Evolutionary conservation across 2,113 vertebrate genomes (phyloP).

Genomic region (Epinephelus moara): DNA sequence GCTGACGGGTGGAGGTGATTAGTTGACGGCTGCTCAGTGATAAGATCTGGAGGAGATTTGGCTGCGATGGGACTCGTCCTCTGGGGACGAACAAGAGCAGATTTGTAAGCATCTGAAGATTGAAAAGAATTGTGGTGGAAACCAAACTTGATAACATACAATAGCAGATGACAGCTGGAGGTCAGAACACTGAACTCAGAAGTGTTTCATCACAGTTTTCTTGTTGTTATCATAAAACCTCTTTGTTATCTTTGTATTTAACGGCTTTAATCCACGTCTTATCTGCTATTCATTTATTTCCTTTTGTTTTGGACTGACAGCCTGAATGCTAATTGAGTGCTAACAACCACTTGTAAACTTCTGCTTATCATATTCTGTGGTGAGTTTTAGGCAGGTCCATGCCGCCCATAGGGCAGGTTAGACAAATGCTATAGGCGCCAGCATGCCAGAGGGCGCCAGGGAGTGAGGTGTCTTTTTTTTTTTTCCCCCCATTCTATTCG

Average conservation of each 20-base stretch:
- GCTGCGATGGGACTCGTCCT: not conserved
- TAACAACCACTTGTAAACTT: not conserved
- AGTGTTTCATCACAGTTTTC: not conserved
- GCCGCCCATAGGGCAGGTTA: too few relatives aligned
- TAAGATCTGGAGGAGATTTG: conserved; percentile 1
- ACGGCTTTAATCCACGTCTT: not conserved
- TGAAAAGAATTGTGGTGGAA: not conserved
- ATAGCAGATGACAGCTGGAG: not conserved
- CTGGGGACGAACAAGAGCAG: not conserved
- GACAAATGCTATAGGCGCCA: too few relatives aligned
- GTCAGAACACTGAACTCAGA: not conserved
- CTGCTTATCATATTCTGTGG: too few relatives aligned
- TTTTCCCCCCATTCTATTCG: too few relatives aligned
- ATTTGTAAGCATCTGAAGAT: not conserved
- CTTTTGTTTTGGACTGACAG: not conserved
- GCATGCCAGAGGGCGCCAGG: too few relatives aligned
- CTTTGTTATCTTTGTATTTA: not conserved
- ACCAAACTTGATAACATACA: not conserved
- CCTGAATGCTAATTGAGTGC: not conserved
- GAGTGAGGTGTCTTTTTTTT: too few relatives aligned
- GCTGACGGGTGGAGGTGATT: conserved; percentile 1
- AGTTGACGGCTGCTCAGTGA: not conserved
- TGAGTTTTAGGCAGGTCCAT: too few relatives aligned
- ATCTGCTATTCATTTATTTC: not conserved
- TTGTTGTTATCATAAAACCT: not conserved